These are phyloP conservation scores for Tadarida brasiliensis DNA, from an alignment of 2,797 vertebrate genomes.

Conservation along the genomic window DNA sequence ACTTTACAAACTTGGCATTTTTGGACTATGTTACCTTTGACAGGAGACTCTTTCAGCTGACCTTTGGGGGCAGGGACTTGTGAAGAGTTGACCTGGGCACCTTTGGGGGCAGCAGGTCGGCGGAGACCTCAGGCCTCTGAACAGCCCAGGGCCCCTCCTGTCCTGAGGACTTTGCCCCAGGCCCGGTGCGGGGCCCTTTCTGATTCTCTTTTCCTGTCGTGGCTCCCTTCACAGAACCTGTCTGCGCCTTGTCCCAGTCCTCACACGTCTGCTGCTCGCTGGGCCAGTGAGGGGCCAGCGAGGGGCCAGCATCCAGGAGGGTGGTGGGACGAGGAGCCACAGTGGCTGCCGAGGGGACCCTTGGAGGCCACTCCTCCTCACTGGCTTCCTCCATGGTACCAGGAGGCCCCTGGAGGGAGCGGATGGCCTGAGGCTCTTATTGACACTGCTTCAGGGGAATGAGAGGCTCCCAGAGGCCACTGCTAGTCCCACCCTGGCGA, in stretches of 20 bases:
- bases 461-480: background rate
- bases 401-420: background rate
- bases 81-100: background rate
- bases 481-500: background rate
- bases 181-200: background rate
- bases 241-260: rapidly evolving
- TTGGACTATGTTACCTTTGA: background rate
- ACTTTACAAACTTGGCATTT: too few relatives aligned
- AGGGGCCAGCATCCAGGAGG: background rate
- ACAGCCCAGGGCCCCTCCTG: background rate
- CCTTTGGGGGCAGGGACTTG: too few relatives aligned
- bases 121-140: background rate
- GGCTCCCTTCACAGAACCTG: background rate
- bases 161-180: rapidly evolving
- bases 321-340: rapidly evolving
- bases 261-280: background rate
- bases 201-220: background rate
- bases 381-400: background rate
- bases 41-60: background rate
- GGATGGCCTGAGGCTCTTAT: background rate
- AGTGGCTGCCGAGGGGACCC: too few relatives aligned
- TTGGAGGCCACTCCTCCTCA: background rate
- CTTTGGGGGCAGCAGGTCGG: background rate
- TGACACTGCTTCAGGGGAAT: background rate
- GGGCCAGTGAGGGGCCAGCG: background rate